Evolutionary conservation across 2,797 vertebrate genomes (phyloP).

Genomic region (Cottoperca gobio): DNA sequence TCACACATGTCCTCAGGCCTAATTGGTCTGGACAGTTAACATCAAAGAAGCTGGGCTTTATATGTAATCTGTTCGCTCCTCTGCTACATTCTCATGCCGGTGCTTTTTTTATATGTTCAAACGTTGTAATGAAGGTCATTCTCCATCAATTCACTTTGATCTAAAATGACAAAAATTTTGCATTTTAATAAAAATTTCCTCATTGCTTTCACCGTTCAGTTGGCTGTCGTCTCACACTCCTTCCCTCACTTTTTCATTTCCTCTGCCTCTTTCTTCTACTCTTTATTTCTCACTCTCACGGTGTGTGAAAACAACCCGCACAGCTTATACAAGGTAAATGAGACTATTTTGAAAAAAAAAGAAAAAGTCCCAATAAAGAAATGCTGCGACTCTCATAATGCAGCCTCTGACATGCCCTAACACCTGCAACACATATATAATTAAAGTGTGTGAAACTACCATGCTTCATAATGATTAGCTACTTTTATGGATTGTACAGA

Average conservation of each 20-base stretch:
- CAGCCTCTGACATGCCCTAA: constrained; percentile 63
- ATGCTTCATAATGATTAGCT: constrained; percentile 63
- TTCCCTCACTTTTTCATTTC: constrained; percentile 35
- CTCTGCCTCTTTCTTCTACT: constrained; percentile 17
- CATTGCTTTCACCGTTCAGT: constrained; percentile 38
- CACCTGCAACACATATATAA: constrained; percentile 64
- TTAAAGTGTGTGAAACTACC: constrained; percentile 53
- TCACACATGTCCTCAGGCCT: constrained; percentile 76
- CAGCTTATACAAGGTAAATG: constrained; percentile 48
- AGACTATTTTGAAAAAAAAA: constrained; percentile 11
- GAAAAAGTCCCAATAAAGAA: constrained; percentile 37
- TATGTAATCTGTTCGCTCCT: constrained; percentile 79
- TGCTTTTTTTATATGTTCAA: constrained; percentile 72
- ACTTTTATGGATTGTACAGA: constrained; percentile 59
- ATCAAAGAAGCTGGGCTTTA: constrained; percentile 83
- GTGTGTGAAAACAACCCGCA: constrained; percentile 41
- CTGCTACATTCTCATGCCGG: constrained; percentile 67
- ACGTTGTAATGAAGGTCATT: constrained; percentile 83
- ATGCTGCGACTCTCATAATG: constrained; percentile 33
- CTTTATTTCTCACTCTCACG: constrained; percentile 17
- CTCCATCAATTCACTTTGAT: constrained; percentile 81
- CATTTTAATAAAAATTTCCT: constrained; percentile 72
- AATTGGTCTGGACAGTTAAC: constrained; percentile 84
- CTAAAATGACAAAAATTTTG: constrained; percentile 76
- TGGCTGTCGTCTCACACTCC: constrained; percentile 30